Base-by-base conservation (phyloP, 2,113 vertebrate genomes). In the Fregata magnificens region DNA sequence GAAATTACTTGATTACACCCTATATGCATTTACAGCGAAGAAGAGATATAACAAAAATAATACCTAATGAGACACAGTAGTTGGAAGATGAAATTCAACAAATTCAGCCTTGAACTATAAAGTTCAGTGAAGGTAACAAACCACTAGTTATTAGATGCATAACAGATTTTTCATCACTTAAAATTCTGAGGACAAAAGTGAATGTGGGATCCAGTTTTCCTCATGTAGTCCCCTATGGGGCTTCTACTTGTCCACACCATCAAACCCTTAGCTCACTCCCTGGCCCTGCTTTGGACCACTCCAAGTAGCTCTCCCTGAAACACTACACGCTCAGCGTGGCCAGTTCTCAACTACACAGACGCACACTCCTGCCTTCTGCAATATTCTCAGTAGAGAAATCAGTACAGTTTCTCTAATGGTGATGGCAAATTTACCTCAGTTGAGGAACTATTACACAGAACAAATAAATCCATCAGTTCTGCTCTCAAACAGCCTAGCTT, bases 141-240 rank as follows among this genome's bases (percentile, higher is more conserved):
- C 13, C 21, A 61, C 18, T 32, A 29, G 17, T 11, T 76, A 56
- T 61, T 25, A 86, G 28, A 80, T 20, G 13, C 28, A 16, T 17
- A 69, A 49, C 24, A 72, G 36, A 79, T 82, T 72, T 63, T 44
- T 11, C 17, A 42, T 78, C 42, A 32, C 38, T 81, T 81, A 61
- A 38, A 81, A 2, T 73, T 88, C 53, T 38, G 50, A 47, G 59
- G 55, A 77, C 16, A 74, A 79, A 87, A 71, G 72, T 40, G 38
- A 86, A 59, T 13, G 2, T 26, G 10, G 47, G 42, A 86, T 66
- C 14, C 14, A 16, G 18, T 26, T 80, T 50, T 61, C 32, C 34
- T 49, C 0, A 0, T 2, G 3, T n/a, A 29, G 21, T 4, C 25
- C 17, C 1, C 14, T 53, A 4, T 7, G 14, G 44, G 10, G 34